Evolutionary conservation across 2,888 invertebrate species (phyloP), one percentile per base, ranked within the genome.

Genomic region (Cosmopolites sordidus): DNA sequence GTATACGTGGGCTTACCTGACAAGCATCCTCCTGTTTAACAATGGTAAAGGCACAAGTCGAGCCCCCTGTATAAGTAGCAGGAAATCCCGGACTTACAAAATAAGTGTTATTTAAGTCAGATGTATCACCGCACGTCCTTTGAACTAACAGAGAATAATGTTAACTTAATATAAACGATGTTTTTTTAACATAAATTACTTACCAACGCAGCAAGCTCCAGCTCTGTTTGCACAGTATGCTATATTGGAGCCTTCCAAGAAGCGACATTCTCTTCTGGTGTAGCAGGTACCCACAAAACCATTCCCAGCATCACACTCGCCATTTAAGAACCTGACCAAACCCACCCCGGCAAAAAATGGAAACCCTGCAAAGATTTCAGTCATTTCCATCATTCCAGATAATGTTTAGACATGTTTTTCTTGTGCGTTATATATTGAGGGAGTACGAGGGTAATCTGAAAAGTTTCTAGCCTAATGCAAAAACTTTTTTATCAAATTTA

Each of bases 161-260:
- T n/a, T n/a, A 43, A 40, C 16, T 6, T 40, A 40, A 16, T 22
- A 22, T 22, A 3, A 22, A 8, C 3, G 8, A 22, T 5, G 8
- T 8, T 8, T 5, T 8, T 8, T 5, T 8, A 40, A 16, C 16
- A 16, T 16, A 8, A 16, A 16, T 41, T 40, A 77, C 83, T 81
- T 76, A 91, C 92, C 84, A 49, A 89, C 80, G 68, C 92, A 92
- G 68, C 92, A 92, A 46, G 86, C 81, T 2, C 91, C 92, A 63
- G 86, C 81, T 44, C 80, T 79, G 12, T 75, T 75, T 2, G 87
- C 88, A 67, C 92, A 92, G 6, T 73, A 74, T 11, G 87, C 89
- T 0, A 86, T 83, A 37, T 83, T 75, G 4, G 82, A 81, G 0
- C 92, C 92, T 48, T 82, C 83, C 27, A 82, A 79, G 63, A 81